These are phyloP conservation scores for Agelas oroides DNA, from an alignment of 37 sponge, comb jelly and placozoan species.

Conservation along the genomic window DNA sequence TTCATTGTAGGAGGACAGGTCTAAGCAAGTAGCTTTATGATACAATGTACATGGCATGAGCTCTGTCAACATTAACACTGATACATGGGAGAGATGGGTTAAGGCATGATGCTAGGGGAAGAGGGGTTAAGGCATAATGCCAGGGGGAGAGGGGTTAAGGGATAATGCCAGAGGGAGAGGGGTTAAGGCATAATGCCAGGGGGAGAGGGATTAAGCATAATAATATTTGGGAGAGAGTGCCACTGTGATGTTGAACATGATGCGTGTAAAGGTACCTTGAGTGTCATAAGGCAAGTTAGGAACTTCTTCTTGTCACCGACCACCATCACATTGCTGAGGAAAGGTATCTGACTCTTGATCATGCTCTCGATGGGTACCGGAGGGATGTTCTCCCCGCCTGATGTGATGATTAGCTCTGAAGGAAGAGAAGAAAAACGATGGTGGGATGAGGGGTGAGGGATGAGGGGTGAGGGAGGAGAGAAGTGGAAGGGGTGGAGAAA, in stretches of 20 bases:
- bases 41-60: no score
- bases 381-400: constrained; percentile 90
- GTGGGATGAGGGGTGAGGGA: not conserved
- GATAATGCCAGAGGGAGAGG: not conserved
- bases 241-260: no score
- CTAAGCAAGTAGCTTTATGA: no score
- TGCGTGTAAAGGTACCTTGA: constrained; percentile 46
- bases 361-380: constrained; percentile 79
- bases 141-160: no score
- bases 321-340: constrained; percentile 76
- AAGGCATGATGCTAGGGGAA: no score
- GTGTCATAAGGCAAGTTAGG: constrained; percentile 71
- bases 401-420: constrained; percentile 89
- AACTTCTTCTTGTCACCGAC: constrained; percentile 75
- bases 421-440: not conserved
- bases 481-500: not conserved
- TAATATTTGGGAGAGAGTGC: no score
- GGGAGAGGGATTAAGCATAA: not conserved
- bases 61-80: no score
- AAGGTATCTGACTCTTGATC: constrained; percentile 64
- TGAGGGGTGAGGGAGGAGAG: no score
- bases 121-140: no score
- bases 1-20: no score
- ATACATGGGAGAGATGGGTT: no score
- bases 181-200: no score